Percentiles rank a stretch among this genome's conserved stretches.
Conservation (phyloP, 2,797 vertebrate species). For the Hoplostethus atlanticus region DNA sequence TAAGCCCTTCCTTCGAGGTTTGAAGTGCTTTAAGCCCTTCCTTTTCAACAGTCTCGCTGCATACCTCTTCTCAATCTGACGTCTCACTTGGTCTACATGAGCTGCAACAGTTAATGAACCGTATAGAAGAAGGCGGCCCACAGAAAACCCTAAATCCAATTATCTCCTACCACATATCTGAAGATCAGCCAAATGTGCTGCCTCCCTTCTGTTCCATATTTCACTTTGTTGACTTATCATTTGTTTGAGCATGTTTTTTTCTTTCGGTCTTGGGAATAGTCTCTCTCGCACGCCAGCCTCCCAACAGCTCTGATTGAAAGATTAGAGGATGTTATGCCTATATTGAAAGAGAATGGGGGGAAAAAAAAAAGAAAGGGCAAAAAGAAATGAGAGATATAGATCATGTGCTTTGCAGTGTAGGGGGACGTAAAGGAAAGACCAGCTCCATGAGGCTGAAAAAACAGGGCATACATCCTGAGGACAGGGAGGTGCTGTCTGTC, state of each 20-base stretch:
- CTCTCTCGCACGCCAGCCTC: conserved; percentile 27
- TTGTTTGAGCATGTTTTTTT: conserved; percentile 22
- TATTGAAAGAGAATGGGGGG: conserved; percentile 15
- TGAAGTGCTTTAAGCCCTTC: too few species aligned
- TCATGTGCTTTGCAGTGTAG: not conserved
- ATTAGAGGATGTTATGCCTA: conserved; percentile 41
- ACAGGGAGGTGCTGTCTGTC: too few species aligned
- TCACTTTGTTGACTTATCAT: conserved; percentile 46
- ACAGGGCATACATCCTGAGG: too few species aligned
- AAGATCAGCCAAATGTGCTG: conserved; percentile 41
- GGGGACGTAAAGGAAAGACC: not conserved
- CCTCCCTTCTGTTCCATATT: conserved; percentile 8
- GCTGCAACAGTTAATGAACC: conserved; percentile 41
- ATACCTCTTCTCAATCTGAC: not conserved
- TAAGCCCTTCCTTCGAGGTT: too few species aligned
- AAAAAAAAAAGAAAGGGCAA: conserved; percentile 8
- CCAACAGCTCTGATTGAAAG: conserved; percentile 42
- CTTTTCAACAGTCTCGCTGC: not conserved
- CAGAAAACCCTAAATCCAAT: conserved; percentile 41
- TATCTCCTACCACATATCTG: conserved; percentile 43
- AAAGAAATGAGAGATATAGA: not conserved
- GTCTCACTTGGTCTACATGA: conserved; percentile 15
- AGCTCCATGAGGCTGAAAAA: too few species aligned
- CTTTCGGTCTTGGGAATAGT: conserved; percentile 22
- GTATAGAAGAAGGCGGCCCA: conserved; percentile 11